Base-by-base conservation (phyloP, 2,113 vertebrate species). In the Chinchilla lanigera region DNA sequence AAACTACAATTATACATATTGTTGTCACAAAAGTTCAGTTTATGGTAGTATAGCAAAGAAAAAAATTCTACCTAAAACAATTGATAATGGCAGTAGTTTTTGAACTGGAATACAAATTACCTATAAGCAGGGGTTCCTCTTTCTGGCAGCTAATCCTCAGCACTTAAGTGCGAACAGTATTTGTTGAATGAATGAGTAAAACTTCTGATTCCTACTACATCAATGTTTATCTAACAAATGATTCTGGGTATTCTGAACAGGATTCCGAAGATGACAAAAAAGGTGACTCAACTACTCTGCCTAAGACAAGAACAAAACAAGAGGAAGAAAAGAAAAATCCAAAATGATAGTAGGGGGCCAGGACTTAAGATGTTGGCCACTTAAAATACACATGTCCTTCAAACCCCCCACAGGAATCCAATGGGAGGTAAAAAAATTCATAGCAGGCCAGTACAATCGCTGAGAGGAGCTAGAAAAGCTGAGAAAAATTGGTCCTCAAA, bases 241-340 rank as follows among this genome's bases (percentile, higher is more conserved):
- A 38, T 77, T 38, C 61, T 50, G 47, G 38, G 58, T 63, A 82
- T 63, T 89, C 9, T 85, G 33, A 86, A 50, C 47, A 50, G 47
- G 30, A 95, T 24, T 83, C 30, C 67, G 56, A 85, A 63, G 26
- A 71, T 41, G 13, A 58, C 30, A 91, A 65, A 81, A 75, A 38
- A 89, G 16, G 12, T 60, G 12, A 22, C 41, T 91, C 73, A 69
- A 81, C 26, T 63, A 28, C 10, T 85, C 38, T 35, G 33, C 4
- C 10, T 30, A 60, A 61, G 63, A 65, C 47, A 38, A 77, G 22
- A 54, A 58, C 56, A 58, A 58, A 58, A 58, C 5, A 20, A 58
- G 5, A 41, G 80, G 89, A 2, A 87, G n/a, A 63, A n/a, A 56
- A 75, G 78, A 77, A 82, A 92, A 96, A 90, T 30, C 71, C 78